Conservation (phyloP, 2,888 invertebrate species). For the Podotricha telesiphe region DNA sequence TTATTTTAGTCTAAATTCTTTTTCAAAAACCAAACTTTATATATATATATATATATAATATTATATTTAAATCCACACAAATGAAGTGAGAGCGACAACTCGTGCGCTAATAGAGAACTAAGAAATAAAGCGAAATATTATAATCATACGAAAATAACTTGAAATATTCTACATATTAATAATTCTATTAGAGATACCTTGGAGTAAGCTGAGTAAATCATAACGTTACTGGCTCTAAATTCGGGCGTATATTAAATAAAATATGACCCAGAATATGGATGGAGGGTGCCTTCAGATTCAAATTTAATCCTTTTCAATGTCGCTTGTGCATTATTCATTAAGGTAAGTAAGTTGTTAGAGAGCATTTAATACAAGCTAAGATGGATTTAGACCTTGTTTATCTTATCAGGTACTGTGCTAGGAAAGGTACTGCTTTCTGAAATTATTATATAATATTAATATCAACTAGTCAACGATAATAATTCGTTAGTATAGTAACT, state of each 20-base stretch:
- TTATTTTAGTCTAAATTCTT: too few relatives aligned
- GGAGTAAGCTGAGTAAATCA: conserved; percentile 2
- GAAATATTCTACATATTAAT: background rate
- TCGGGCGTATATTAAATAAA: conserved; percentile 30
- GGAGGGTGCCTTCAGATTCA: conserved; percentile 38
- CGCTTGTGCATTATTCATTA: conserved; percentile 56
- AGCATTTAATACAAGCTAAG: conserved; percentile 42
- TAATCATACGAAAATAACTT: background rate
- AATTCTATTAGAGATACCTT: conserved; percentile 12
- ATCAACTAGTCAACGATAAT: too few relatives aligned
- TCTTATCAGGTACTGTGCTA: conserved; percentile 2
- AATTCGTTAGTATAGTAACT: too few relatives aligned
- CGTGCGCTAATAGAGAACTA: background rate
- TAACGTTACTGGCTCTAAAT: background rate
- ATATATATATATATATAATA: too few relatives aligned
- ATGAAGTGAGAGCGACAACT: too few relatives aligned
- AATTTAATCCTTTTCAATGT: conserved; percentile 46
- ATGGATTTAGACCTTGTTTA: conserved; percentile 36
- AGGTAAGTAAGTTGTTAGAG: conserved; percentile 48
- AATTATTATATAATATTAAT: too few relatives aligned
- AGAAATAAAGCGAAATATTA: background rate
- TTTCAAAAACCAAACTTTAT: too few relatives aligned
- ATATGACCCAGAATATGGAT: conserved; percentile 33
- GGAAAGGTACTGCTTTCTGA: too few relatives aligned
- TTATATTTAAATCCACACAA: too few relatives aligned